Conservation (phyloP, 2,113 vertebrate species). For the Euleptes europaea region DNA sequence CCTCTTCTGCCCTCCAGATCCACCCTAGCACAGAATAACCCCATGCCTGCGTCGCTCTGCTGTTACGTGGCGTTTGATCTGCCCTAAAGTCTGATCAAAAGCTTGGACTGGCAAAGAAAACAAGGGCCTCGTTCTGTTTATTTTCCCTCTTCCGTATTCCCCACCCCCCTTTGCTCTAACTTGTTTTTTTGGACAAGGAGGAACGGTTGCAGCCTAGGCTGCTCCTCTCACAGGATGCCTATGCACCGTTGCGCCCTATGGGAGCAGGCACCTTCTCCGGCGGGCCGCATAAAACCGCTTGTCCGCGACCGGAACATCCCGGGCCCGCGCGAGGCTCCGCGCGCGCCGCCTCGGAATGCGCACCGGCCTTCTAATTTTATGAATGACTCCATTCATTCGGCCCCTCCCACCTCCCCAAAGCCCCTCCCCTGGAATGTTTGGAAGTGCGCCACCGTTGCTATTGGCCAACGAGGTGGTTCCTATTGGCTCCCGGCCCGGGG, state of each 20-base stretch:
- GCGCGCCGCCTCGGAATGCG: slow-evolving; percentile 72
- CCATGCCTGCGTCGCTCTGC: too few relatives aligned
- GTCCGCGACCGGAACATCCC: neutral
- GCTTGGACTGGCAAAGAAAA: neutral
- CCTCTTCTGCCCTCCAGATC: too few relatives aligned
- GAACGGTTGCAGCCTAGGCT: slow-evolving; percentile 4
- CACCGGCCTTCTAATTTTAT: slow-evolving; percentile 78
- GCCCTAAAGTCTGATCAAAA: neutral
- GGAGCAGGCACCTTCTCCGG: neutral
- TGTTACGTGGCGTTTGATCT: neutral
- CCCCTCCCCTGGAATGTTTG: slow-evolving; percentile 43
- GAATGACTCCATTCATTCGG: slow-evolving; percentile 82
- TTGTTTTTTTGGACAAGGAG: neutral
- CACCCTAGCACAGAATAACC: neutral
- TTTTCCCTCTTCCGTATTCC: neutral
- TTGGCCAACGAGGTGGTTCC: slow-evolving; percentile 58
- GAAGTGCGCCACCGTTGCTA: slow-evolving; percentile 53
- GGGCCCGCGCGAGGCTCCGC: neutral
- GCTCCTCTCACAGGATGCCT: slow-evolving; percentile 14
- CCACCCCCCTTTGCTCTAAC: neutral
- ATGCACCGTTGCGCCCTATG: neutral
- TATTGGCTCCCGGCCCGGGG: slow-evolving; percentile 27
- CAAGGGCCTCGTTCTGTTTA: neutral
- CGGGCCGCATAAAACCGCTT: neutral
- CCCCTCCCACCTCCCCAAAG: slow-evolving; percentile 27